phyloP scores from a whole-genome alignment of 1,140 invertebrate species.

The Nixonia krombeini region DNA sequence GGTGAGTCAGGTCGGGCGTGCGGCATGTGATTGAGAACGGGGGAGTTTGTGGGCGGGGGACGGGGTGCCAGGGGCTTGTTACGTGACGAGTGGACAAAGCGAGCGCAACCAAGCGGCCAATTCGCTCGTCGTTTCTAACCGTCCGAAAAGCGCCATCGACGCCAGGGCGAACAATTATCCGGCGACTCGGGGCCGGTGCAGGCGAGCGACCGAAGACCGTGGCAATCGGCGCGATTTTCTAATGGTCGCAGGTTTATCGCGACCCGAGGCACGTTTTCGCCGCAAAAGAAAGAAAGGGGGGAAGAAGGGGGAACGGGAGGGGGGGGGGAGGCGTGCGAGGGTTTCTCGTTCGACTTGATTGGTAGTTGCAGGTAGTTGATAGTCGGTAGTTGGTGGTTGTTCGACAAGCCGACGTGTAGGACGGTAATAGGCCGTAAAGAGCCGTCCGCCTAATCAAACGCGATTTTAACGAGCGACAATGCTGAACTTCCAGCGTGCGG shows the following conservation, averaged over 20 bases:
- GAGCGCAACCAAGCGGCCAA: too few relatives aligned
- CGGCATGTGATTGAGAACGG: too few relatives aligned
- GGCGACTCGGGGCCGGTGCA: too few relatives aligned
- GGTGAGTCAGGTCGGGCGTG: too few relatives aligned
- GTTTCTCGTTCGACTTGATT: not conserved
- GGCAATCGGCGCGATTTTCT: conserved; percentile 28
- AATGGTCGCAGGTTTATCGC: conserved; percentile 29
- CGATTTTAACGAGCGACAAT: conserved; percentile 43
- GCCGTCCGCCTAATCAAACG: conserved; percentile 44
- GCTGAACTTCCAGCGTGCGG: conserved; percentile 1
- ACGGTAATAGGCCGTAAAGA: conserved; percentile 39
- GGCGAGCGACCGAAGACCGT: too few relatives aligned
- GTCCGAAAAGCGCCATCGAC: too few relatives aligned
- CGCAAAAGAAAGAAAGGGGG: not conserved
- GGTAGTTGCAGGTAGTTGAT: not conserved
- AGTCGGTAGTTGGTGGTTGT: conserved; percentile 1
- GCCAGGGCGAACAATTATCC: too few relatives aligned
- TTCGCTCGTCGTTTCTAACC: too few relatives aligned
- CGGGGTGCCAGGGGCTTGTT: too few relatives aligned
- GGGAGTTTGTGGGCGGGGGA: too few relatives aligned
- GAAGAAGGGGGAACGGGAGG: not conserved
- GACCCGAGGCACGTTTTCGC: too few relatives aligned
- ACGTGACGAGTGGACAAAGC: too few relatives aligned
- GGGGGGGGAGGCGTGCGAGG: not conserved
- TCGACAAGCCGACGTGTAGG: conserved; percentile 16